These are phyloP conservation scores for Bufotes viridis DNA, from an alignment of 2,797 vertebrate species.

Conservation along the genomic window DNA sequence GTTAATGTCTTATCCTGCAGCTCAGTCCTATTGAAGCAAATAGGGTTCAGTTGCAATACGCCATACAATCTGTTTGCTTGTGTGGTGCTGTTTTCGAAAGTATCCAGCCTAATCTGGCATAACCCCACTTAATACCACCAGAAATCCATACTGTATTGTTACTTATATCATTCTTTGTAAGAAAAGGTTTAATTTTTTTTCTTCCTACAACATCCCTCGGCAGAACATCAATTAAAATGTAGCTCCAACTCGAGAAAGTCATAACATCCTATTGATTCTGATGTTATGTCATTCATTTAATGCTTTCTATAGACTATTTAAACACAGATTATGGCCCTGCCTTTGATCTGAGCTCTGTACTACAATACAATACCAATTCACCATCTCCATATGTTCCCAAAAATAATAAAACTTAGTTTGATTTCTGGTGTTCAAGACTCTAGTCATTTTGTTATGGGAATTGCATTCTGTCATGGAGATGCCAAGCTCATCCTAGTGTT, in stretches of 20 bases:
- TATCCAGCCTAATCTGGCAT: not conserved
- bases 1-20: no score
- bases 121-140: not conserved
- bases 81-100: not conserved
- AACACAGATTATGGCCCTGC: not conserved
- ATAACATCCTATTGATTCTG: not conserved
- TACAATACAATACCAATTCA: constrained; percentile 16
- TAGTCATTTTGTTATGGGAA: constrained; percentile 65
- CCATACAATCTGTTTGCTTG: not conserved
- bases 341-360: constrained; percentile 6
- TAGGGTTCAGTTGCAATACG: not conserved
- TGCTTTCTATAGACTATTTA: not conserved
- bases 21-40: not conserved
- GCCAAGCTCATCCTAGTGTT: constrained; percentile 64
- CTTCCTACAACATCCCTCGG: not conserved
- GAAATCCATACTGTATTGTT: not conserved
- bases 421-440: constrained; percentile 68
- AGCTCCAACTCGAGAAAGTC: not conserved
- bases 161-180: not conserved
- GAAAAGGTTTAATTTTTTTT: not conserved
- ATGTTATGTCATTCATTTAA: constrained; percentile 11
- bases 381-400: constrained; percentile 66
- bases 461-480: constrained; percentile 66
- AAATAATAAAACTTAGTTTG: constrained; percentile 68
- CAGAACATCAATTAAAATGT: not conserved